These are phyloP conservation scores for Itoplectis maculator DNA, from an alignment of 2,888 invertebrate genomes.

Conservation along the genomic window DNA sequence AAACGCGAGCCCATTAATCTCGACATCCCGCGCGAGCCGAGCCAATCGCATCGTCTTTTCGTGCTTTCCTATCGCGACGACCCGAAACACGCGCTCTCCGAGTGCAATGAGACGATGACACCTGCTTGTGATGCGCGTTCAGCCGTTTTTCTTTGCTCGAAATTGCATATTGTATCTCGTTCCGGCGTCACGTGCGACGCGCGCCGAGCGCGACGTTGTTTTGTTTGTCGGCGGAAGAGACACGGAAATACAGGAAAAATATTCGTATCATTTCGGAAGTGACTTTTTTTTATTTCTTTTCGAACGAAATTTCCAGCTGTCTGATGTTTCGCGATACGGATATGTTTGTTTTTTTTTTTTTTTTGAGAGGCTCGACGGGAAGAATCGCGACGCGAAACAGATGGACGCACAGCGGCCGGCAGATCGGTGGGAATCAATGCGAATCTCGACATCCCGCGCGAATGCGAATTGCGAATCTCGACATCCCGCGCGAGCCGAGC, in stretches of 20 bases:
- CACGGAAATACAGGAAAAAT: not conserved
- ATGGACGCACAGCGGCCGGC: no score
- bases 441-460: no score
- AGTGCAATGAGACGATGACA: conserved; percentile 10
- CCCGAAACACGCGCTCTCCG: not conserved
- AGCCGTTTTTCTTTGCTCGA: not conserved
- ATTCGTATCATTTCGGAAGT: not conserved
- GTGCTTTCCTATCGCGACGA: not conserved
- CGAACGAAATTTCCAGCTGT: no score
- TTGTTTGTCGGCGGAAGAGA: not conserved
- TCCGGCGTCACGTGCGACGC: conserved; percentile 37
- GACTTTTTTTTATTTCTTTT: not conserved
- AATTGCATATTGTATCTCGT: conserved; percentile 31
- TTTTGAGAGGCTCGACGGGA: no score
- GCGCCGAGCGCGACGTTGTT: not conserved
- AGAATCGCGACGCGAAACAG: no score
- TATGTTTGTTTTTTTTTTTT: no score
- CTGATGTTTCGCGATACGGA: no score
- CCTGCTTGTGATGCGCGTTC: not conserved
- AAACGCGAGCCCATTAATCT: conserved; percentile 49
- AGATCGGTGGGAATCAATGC: not conserved
- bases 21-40: not conserved
- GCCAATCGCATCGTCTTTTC: not conserved
- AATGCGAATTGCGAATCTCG: no score
- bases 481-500: not conserved